Percentiles rank a stretch among this genome's conserved stretches.
These are phyloP conservation scores for Synergus laeviventris DNA, from an alignment of 2,888 invertebrate genomes.

Conservation along the genomic window DNA sequence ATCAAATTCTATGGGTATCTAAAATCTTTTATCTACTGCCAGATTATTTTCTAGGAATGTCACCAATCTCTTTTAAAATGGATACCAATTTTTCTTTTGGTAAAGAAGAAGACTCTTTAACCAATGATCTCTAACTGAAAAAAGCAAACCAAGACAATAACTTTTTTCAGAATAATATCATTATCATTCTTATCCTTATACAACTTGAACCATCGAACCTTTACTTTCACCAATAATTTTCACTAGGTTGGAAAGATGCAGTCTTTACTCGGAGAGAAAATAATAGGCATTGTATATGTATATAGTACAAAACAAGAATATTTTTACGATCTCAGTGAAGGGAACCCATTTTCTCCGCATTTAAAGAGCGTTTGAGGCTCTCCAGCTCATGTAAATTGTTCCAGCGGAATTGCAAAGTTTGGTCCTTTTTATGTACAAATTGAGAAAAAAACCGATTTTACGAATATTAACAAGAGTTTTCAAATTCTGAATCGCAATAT, in stretches of 20 bases:
- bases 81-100: not conserved
- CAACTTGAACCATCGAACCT: not conserved
- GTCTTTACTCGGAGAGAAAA: conserved; percentile 79
- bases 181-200: not conserved
- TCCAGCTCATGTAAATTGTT: not conserved
- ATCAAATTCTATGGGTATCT: no score
- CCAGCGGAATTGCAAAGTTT: not conserved
- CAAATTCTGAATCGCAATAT: no score
- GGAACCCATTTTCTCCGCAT: conserved; percentile 64
- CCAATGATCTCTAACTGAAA: no score
- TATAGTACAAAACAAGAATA: conserved; percentile 80
- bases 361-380: conserved; percentile 9
- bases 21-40: no score
- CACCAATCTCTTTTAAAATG: no score
- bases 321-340: conserved; percentile 78
- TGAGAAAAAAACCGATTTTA: not conserved
- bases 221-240: conserved; percentile 64
- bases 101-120: no score
- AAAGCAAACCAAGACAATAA: not conserved
- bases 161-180: not conserved
- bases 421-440: not conserved
- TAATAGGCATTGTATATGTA: conserved; percentile 82
- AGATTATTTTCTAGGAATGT: no score
- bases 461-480: not conserved
- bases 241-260: conserved; percentile 79